A percentile compares a stretch with the other conserved stretches of the same genome.
Conservation (phyloP, 2,888 invertebrate genomes). For the Ophion obscuratus region DNA sequence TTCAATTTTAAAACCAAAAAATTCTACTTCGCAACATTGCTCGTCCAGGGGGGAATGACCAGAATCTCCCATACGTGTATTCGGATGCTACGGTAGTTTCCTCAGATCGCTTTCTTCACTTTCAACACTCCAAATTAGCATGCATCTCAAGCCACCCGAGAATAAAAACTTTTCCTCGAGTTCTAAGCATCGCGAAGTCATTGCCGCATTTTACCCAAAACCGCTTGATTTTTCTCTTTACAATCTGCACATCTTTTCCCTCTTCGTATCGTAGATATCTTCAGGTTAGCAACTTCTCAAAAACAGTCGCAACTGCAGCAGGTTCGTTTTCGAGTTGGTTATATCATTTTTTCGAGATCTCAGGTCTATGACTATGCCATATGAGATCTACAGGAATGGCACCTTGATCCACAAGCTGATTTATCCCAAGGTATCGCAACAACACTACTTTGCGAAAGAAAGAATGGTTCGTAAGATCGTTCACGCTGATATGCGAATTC, state of each 20-base stretch:
- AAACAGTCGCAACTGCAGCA: not conserved
- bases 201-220: too few relatives aligned
- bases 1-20: not conserved
- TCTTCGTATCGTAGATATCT: not conserved
- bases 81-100: too few relatives aligned
- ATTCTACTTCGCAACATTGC: not conserved
- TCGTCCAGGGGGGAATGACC: not conserved
- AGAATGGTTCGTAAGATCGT: slow-evolving; percentile 1
- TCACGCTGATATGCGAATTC: slow-evolving; percentile 18
- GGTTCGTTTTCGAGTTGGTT: not conserved
- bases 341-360: not conserved
- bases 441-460: not conserved
- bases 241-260: not conserved
- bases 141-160: not conserved
- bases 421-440: not conserved
- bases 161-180: too few relatives aligned
- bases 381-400: not conserved
- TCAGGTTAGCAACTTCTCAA: not conserved
- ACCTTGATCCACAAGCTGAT: not conserved
- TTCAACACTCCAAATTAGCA: too few relatives aligned
- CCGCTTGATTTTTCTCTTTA: not conserved
- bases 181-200: too few relatives aligned
- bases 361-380: not conserved
- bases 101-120: too few relatives aligned
- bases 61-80: not conserved